These are phyloP conservation scores for Pan troglodytes DNA, from an alignment of 2,113 vertebrate species.

Conservation along the genomic window NHGRI_mPanTro3-v2.1_pri NC_072416.2:59310501-59311000, in stretches of 20 bases:
- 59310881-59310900: not conserved
- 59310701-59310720: not conserved
- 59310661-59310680: not conserved
- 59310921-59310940: not conserved
- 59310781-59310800: not conserved
- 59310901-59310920: not conserved
- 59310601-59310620: not conserved
- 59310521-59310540: not conserved
- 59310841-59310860: not conserved
- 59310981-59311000: not conserved
- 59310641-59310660: not conserved
- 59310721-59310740: not conserved
- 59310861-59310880: not conserved
- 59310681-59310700: not conserved
- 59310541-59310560: not conserved
- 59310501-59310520: not conserved
- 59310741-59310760: not conserved
- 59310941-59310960: not conserved
- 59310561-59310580: not conserved
- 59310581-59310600: not conserved
- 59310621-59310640: not conserved
- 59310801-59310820: not conserved
- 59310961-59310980: not conserved
- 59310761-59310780: not conserved
- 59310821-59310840: not conserved